Evolutionary conservation across 1,140 invertebrate genomes (phyloP), one percentile per base, ranked within the genome.

Genomic region (Drosophila oshimai): DNA sequence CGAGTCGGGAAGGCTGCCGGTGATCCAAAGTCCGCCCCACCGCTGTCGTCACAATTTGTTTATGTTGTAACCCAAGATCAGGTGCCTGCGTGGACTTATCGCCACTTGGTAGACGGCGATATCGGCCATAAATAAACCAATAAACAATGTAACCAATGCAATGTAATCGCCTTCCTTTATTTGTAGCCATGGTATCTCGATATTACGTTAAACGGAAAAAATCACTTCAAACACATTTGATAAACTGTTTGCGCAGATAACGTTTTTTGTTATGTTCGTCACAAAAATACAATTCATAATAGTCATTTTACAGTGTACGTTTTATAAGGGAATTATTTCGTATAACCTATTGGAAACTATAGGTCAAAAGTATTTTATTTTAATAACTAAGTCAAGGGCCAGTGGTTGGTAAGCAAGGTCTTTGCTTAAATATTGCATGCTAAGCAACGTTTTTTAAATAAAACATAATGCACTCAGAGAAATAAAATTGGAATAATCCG

Each of bases 41-140:
- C 2, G 2, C n/a, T 65, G 58, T 65, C 62, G 62, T 65, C 62
- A 65, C 33, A 20, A 4, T 6, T 50, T 50, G 58, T 31, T 65
- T 65, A 65, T 65, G 62, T 50, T 65, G 62, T 65, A 65, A 65
- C 62, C 62, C n/a, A 33, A 39, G 33, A 44, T 13, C 53, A 28
- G 55, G 57, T 53, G 18, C 18, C 13, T 7, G 22, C 7, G 9
- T 29, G 26, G 17, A n/a, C 58, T 65, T 65, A 65, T 65, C 57
- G 20, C 17, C 13, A 26, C 36, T 24, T 5, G 57, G 33, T 47
- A 36, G 26, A 31, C 24, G n/a, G 24, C 26, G 58, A 65, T 65
- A 41, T 65, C 6, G 26, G 6, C 4, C 5, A 15, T 50, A 39
- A 26, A 65, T 50, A 61, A 62, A 50, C 6, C 34, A 28, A 22